phyloP scores from a whole-genome alignment of 2,797 vertebrate species.

The Streptopelia turtur region DNA sequence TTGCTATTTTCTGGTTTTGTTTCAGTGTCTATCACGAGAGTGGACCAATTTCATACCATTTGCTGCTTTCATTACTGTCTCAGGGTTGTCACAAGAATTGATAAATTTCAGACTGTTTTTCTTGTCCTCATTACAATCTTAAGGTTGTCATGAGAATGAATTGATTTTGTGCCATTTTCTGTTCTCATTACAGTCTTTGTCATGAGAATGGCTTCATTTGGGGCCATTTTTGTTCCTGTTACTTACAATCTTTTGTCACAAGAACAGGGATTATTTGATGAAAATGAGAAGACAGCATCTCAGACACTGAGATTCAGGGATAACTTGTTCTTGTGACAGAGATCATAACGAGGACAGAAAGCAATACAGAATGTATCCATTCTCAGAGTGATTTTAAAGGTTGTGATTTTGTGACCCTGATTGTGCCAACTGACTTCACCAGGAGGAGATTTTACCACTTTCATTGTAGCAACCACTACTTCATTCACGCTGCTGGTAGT shows the following conservation, averaged over 20 bases:
- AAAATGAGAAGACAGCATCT: constrained; percentile 64
- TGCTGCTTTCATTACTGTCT: constrained; percentile 78
- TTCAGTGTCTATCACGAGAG: constrained; percentile 72
- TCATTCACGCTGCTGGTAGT: not conserved
- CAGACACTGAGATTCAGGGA: constrained; percentile 53
- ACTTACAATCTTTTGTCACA: constrained; percentile 65
- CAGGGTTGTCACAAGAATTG: constrained; percentile 82
- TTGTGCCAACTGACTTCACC: constrained; percentile 10
- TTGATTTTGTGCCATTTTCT: constrained; percentile 79
- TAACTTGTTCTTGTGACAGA: constrained; percentile 55
- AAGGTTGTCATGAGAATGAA: constrained; percentile 81
- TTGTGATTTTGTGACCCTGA: constrained; percentile 41
- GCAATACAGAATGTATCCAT: constrained; percentile 48
- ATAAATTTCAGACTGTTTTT: constrained; percentile 84
- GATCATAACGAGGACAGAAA: constrained; percentile 43
- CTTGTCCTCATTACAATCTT: constrained; percentile 83
- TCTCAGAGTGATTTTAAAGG: constrained; percentile 13
- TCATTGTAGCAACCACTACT: not conserved
- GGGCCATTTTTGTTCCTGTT: constrained; percentile 71
- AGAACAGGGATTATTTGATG: constrained; percentile 70
- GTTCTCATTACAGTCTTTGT: constrained; percentile 79
- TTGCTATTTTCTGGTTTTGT: constrained; percentile 74
- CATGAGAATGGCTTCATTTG: constrained; percentile 78
- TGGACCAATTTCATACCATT: constrained; percentile 76
- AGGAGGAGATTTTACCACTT: constrained; percentile 12